Percentiles rank a stretch among this genome's conserved stretches.
Evolutionary conservation across 1,140 invertebrate species (phyloP).

Genomic region (Caligus rogercresseyi): DNA sequence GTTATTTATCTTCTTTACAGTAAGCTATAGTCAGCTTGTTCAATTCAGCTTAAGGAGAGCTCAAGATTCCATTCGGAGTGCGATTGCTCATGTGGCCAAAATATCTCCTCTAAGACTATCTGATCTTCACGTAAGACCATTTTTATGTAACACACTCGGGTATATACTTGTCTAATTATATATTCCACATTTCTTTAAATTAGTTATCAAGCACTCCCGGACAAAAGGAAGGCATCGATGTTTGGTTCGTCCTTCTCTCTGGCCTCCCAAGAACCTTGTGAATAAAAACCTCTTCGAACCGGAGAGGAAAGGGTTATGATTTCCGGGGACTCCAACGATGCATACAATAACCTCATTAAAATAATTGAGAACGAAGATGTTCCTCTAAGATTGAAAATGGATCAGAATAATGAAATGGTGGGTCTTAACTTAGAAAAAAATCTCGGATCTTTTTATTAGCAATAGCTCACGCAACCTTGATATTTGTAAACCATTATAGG

Average conservation of each 20-base stretch:
- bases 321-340: constrained; percentile 22
- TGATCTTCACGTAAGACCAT: constrained; percentile 27
- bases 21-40: constrained; percentile 24
- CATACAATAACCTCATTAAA: constrained; percentile 27
- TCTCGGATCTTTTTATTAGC: too few relatives aligned
- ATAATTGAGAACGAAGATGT: constrained; percentile 27
- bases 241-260: constrained; percentile 26
- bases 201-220: constrained; percentile 22
- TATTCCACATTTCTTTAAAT: too few relatives aligned
- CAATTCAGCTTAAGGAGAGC: constrained; percentile 25
- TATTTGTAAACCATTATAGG: too few relatives aligned
- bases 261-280: constrained; percentile 19
- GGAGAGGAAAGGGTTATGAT: constrained; percentile 15
- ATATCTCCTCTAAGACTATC: constrained; percentile 29
- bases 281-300: constrained; percentile 15
- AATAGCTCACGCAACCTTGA: too few relatives aligned
- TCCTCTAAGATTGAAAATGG: constrained; percentile 26
- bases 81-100: constrained; percentile 28
- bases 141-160: background rate
- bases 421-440: constrained; percentile 11
- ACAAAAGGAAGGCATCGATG: constrained; percentile 22
- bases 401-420: constrained; percentile 27
- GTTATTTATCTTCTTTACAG: too few relatives aligned
- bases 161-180: background rate
- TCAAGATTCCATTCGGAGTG: constrained; percentile 28